Evolutionary conservation across 1,140 invertebrate genomes (phyloP), one percentile per base, ranked within the genome.

Genomic region (Hirudo medicinalis): DNA sequence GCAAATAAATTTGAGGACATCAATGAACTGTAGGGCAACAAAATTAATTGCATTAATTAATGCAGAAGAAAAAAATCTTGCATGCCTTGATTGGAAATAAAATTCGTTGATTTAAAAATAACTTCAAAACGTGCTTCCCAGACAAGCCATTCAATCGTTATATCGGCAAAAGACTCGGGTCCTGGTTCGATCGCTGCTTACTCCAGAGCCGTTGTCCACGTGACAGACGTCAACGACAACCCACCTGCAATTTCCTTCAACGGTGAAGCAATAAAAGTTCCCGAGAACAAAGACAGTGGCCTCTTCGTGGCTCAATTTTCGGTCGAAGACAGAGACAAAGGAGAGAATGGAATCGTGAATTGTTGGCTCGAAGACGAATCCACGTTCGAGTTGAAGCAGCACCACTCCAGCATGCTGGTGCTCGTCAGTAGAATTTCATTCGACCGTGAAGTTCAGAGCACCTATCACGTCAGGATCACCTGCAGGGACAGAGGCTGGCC

Each of bases 311-410:
- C 90, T 0, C 89, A 89, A 77, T 79, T 96, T 20, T 87, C 88
- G 3, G 92, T 93, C 4, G 86, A 87, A 13, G 94, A 97, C 83
- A 89, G 90, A 78, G 93, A 97, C 83, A 89, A 91, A 80, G 93
- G 92, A 11, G 90, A 89, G 0, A 97, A 96, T 82, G 93, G 92
- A 2, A 91, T 89, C 75, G 88, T 97, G 15, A 88, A 88, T 40
- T 74, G 73, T 55, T 22, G 40, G 43, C 54, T 73, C 60, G 43
- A 72, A 54, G 54, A 70, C 27, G 55, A 60, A 19, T 70, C 36
- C 20, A 40, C 49, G 19, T 73, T 73, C 68, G 36, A 60, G 32
- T 40, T 73, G n/a, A 55, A 71, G 22, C 53, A 73, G 22, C 63
- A 67, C 27, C 49, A 71, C 40, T 25, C 29, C 9, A 71, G 25